Evolutionary conservation across 1,140 invertebrate species (phyloP).

Genomic region (Lepidotrigona ventralis): DNA sequence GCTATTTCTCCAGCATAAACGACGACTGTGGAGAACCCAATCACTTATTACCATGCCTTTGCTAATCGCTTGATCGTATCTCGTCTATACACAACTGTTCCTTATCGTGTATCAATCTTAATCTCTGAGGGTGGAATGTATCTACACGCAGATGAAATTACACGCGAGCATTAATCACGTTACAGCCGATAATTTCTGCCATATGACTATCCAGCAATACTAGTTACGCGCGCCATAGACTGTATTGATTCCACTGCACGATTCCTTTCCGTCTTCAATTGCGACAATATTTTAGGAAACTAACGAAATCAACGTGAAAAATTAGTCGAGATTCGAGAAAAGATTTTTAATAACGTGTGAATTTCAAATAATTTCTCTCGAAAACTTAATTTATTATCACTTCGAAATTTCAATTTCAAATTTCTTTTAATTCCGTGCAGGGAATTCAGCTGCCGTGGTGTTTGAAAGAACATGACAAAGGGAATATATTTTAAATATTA

Average conservation of each 20-base stretch:
- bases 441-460: too few species aligned
- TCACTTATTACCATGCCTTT: neutral
- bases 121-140: slow-evolving; percentile 37
- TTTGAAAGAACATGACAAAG: too few species aligned
- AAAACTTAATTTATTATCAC: too few species aligned
- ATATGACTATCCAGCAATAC: slow-evolving; percentile 37
- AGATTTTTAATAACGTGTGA: too few species aligned
- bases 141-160: slow-evolving; percentile 53
- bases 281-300: too few species aligned
- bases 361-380: too few species aligned
- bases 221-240: neutral
- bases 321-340: too few species aligned
- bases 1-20: neutral
- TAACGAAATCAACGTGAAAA: too few species aligned
- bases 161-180: slow-evolving; percentile 58
- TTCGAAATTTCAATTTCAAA: too few species aligned
- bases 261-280: neutral
- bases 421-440: too few species aligned
- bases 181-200: slow-evolving; percentile 49
- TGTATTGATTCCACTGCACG: too few species aligned
- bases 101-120: slow-evolving; percentile 62
- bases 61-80: slow-evolving; percentile 21
- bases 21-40: neutral
- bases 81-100: neutral
- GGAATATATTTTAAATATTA: too few species aligned